A percentile compares a stretch with the other conserved stretches of the same genome.
phyloP scores from a whole-genome alignment of 2,797 vertebrate species.

The Tiaroga cobitis region DNA sequence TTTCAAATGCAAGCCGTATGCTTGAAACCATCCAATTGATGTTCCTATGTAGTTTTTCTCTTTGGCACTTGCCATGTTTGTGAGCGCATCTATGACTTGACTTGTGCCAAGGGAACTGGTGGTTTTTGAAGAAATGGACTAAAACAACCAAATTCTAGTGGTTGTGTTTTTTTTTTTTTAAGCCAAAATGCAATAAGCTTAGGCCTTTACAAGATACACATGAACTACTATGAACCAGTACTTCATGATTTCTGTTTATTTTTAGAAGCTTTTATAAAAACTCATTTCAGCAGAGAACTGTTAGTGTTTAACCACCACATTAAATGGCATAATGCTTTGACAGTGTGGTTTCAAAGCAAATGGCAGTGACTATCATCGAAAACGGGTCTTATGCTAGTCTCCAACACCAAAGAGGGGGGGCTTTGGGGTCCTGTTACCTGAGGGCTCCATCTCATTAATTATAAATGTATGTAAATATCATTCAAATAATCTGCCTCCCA shows the following conservation, averaged over 20 bases:
- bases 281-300: constrained; percentile 23
- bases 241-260: not conserved
- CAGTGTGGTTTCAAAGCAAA: constrained; percentile 49
- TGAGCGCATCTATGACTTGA: constrained; percentile 18
- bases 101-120: not conserved
- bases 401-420: not conserved
- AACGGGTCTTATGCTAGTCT: constrained; percentile 45
- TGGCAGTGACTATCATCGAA: constrained; percentile 32
- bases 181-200: not conserved
- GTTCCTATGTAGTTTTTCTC: constrained; percentile 29
- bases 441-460: constrained; percentile 72
- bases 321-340: constrained; percentile 33
- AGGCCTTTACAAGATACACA: constrained; percentile 4
- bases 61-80: constrained; percentile 30
- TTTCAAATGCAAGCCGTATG: not conserved
- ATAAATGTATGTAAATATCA: constrained; percentile 74
- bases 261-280: not conserved
- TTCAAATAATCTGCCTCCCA: constrained; percentile 73
- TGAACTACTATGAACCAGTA: constrained; percentile 21
- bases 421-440: constrained; percentile 73
- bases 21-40: constrained; percentile 32
- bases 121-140: constrained; percentile 25
- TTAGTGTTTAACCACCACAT: constrained; percentile 39
- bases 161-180: not conserved
- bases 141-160: constrained; percentile 23